Evolutionary conservation across 1,140 invertebrate genomes (phyloP).

Genomic region (Campoletis sonorensis): DNA sequence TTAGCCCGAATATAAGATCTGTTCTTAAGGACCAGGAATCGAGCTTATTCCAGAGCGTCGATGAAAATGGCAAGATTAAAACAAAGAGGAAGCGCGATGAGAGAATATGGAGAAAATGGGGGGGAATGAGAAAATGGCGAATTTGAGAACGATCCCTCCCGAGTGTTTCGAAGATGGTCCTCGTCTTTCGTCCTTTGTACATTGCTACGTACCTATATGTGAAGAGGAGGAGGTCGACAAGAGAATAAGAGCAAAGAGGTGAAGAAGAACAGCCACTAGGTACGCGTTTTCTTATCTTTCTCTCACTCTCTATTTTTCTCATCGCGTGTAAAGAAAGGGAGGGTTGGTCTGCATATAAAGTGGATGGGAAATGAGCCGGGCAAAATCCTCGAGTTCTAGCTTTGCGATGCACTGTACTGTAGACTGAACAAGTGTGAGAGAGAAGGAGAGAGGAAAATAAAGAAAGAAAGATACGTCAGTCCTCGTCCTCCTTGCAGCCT

Average conservation of each 20-base stretch:
- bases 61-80: constrained; percentile 41
- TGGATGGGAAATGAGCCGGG: constrained; percentile 73
- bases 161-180: constrained; percentile 31
- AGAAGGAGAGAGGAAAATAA: constrained; percentile 9
- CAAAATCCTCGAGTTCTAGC: constrained; percentile 55
- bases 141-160: constrained; percentile 7
- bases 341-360: constrained; percentile 73
- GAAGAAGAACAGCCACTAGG: constrained; percentile 16
- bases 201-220: not conserved
- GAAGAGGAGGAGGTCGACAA: not conserved
- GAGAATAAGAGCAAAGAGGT: constrained; percentile 3
- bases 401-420: constrained; percentile 11
- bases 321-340: constrained; percentile 51
- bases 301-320: not conserved
- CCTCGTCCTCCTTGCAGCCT: constrained; percentile 47
- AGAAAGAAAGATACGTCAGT: constrained; percentile 54
- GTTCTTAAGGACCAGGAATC: not conserved
- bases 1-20: not conserved
- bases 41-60: constrained; percentile 1
- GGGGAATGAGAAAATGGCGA: constrained; percentile 30
- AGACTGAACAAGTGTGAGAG: constrained; percentile 40
- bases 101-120: constrained; percentile 23
- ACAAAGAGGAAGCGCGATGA: constrained; percentile 24
- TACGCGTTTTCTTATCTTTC: constrained; percentile 43
- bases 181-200: constrained; percentile 14